Conservation (phyloP, 2,797 vertebrate genomes). For the Aythya fuligula region DNA sequence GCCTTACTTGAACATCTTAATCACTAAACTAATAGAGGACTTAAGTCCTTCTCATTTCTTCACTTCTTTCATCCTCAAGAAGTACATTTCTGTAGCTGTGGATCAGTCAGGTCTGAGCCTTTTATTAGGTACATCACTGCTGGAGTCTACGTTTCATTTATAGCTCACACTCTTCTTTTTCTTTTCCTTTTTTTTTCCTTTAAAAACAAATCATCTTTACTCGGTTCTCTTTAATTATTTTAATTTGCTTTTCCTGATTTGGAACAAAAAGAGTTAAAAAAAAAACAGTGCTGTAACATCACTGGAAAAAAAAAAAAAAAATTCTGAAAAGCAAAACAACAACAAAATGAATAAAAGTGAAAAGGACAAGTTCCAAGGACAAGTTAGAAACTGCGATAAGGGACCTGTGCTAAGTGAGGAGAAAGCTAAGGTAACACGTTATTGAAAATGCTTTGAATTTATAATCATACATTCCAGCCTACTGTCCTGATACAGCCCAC, state of each 20-base stretch:
- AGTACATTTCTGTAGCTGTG: slow-evolving; percentile 9
- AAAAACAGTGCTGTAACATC: not conserved
- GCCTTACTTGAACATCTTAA: not conserved
- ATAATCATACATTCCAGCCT: slow-evolving; percentile 81
- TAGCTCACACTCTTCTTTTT: not conserved
- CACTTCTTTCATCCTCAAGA: slow-evolving; percentile 8
- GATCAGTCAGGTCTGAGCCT: not conserved
- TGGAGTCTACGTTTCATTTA: not conserved
- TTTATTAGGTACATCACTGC: slow-evolving; percentile 2
- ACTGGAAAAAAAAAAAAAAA: not conserved
- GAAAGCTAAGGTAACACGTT: not conserved
- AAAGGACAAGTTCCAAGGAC: not conserved
- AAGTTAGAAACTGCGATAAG: not conserved
- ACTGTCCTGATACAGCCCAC: slow-evolving; percentile 83
- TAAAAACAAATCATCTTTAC: not conserved
- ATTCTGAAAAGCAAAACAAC: not conserved
- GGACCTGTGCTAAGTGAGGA: not conserved
- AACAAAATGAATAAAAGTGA: not conserved
- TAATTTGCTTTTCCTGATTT: not conserved
- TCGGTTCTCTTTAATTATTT: not conserved
- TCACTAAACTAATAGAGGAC: not conserved
- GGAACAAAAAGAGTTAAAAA: not conserved
- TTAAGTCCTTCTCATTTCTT: not conserved
- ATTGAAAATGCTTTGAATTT: not conserved
- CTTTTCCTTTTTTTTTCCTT: not conserved